Conservation (phyloP, 53 echinoderm and acorn worm species). For the Holothuria leucospilota region DNA sequence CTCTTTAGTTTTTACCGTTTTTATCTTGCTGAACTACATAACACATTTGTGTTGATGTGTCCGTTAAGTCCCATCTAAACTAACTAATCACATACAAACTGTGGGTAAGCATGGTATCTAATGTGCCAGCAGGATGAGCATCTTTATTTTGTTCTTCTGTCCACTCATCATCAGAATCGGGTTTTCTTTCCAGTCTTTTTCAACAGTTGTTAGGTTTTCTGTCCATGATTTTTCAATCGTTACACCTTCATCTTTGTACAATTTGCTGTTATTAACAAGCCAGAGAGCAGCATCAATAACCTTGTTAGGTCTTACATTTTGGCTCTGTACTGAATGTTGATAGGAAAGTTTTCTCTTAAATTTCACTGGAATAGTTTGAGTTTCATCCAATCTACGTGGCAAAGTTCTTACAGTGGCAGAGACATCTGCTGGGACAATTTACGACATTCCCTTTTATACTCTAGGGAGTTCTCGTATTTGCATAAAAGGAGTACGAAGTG, state of each 20-base stretch:
- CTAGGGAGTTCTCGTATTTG: constrained; percentile 47
- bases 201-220: background rate
- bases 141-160: no score
- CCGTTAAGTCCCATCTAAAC: no score
- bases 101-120: constrained; percentile 55
- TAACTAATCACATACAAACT: no score
- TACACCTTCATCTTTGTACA: constrained; percentile 33
- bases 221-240: background rate
- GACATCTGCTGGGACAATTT: constrained; percentile 35
- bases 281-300: no score
- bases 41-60: no score
- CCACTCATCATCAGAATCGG: no score
- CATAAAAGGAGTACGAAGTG: constrained; percentile 43
- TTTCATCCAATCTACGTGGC: constrained; percentile 22
- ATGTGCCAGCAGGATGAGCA: constrained; percentile 35
- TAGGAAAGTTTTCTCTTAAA: no score
- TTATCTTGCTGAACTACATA: no score
- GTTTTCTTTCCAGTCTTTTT: background rate
- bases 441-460: constrained; percentile 49
- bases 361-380: constrained; percentile 39
- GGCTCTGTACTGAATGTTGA: no score
- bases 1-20: no score
- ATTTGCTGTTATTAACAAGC: constrained; percentile 6
- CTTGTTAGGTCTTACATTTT: constrained; percentile 56
- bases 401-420: constrained; percentile 11